A percentile compares a stretch with the other conserved stretches of the same genome.
phyloP scores from a whole-genome alignment of 2,888 invertebrate genomes.

The Clunio marinus region DNA sequence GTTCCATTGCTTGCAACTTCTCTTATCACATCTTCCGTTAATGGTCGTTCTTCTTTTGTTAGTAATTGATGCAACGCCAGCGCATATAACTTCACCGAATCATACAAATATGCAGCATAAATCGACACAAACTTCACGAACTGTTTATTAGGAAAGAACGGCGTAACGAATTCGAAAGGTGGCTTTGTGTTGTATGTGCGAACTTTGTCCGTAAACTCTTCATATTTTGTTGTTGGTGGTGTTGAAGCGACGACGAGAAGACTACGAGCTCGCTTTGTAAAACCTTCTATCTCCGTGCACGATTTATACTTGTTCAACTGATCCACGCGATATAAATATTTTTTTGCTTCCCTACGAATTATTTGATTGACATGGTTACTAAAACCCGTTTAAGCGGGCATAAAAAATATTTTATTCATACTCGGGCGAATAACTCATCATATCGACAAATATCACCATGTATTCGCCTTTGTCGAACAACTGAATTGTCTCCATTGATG shows the following conservation, averaged over 20 bases:
- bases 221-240: slow-evolving; percentile 69
- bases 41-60: slow-evolving; percentile 53
- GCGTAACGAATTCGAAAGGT: slow-evolving; percentile 73
- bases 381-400: background rate
- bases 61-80: slow-evolving; percentile 74
- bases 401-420: slow-evolving; percentile 49
- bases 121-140: slow-evolving; percentile 67
- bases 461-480: slow-evolving; percentile 89
- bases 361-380: slow-evolving; percentile 2
- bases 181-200: slow-evolving; percentile 66
- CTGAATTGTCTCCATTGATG: slow-evolving; percentile 82
- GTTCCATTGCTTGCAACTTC: slow-evolving; percentile 79
- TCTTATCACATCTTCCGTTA: slow-evolving; percentile 61
- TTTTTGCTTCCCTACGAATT: slow-evolving; percentile 59
- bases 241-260: slow-evolving; percentile 85
- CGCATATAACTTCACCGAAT: slow-evolving; percentile 89
- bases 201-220: slow-evolving; percentile 74
- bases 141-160: slow-evolving; percentile 52
- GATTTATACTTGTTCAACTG: slow-evolving; percentile 56
- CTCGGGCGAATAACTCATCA: slow-evolving; percentile 74
- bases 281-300: slow-evolving; percentile 56
- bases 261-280: slow-evolving; percentile 68
- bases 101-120: slow-evolving; percentile 90
- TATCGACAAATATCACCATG: slow-evolving; percentile 91
- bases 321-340: slow-evolving; percentile 70